These are phyloP conservation scores for Tetragnatha montana DNA, from an alignment of 2,888 invertebrate genomes.

Conservation along the genomic window DNA sequence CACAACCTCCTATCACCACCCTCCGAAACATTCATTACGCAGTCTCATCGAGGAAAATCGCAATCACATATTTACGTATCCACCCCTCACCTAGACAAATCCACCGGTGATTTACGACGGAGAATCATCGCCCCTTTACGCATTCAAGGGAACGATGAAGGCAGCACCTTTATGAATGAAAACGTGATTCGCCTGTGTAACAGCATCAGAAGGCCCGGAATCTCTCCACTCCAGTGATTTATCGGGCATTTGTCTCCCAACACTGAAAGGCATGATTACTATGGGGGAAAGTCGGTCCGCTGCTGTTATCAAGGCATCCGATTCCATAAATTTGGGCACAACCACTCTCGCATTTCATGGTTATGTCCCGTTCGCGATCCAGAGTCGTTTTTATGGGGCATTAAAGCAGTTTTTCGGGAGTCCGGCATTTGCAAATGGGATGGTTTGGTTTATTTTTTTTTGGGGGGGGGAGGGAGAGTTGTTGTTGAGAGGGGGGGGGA, in stretches of 20 bases:
- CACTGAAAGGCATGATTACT: not conserved
- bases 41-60: not conserved
- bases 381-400: not conserved
- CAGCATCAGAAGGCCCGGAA: not conserved
- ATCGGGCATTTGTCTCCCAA: conserved; percentile 12
- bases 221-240: conserved; percentile 8
- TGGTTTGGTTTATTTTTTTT: no score
- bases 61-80: not conserved
- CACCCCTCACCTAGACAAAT: conserved; percentile 14
- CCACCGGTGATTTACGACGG: conserved; percentile 32
- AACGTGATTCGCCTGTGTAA: conserved; percentile 50
- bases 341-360: not conserved
- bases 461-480: no score
- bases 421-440: not conserved
- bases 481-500: no score
- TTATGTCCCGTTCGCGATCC: not conserved
- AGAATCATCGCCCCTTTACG: conserved; percentile 16
- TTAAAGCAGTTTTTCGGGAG: not conserved
- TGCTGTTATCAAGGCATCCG: not conserved
- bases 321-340: not conserved
- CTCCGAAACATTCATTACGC: not conserved
- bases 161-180: not conserved
- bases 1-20: not conserved
- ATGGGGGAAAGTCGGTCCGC: not conserved
- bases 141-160: not conserved